Conservation (phyloP, 2,797 vertebrate species). For the Poecile montanus region DNA sequence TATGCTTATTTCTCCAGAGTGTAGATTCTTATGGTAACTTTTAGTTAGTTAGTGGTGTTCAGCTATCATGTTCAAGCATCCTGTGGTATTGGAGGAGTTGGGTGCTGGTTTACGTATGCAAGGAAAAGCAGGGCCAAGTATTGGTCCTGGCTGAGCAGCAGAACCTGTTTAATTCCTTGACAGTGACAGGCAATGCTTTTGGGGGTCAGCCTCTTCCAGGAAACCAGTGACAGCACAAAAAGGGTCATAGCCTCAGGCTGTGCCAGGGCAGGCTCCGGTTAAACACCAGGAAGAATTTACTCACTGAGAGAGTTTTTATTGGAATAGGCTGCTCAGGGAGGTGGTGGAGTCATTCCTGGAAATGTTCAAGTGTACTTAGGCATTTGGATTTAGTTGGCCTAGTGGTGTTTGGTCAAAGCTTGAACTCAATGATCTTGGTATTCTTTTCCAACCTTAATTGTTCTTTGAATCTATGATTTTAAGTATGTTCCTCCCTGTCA, state of each 20-base stretch:
- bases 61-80: neutral
- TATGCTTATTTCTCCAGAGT: neutral
- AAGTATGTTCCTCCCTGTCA: neutral
- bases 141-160: neutral
- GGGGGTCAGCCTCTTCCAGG: neutral
- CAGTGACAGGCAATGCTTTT: neutral
- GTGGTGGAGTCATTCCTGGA: neutral
- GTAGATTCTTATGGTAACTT: neutral
- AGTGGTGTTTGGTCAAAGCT: neutral
- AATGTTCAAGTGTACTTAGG: neutral
- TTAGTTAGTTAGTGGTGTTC: neutral
- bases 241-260: neutral
- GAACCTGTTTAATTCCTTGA: neutral
- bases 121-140: neutral
- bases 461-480: neutral
- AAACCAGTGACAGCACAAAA: neutral
- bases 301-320: neutral
- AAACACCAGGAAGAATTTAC: neutral
- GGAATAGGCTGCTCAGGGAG: neutral
- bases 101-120: neutral
- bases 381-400: neutral
- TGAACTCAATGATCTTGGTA: neutral
- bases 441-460: neutral
- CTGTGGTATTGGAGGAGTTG: neutral
- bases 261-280: neutral